Evolutionary conservation across 2,888 invertebrate species (phyloP).

Genomic region (Dicycla oo): DNA sequence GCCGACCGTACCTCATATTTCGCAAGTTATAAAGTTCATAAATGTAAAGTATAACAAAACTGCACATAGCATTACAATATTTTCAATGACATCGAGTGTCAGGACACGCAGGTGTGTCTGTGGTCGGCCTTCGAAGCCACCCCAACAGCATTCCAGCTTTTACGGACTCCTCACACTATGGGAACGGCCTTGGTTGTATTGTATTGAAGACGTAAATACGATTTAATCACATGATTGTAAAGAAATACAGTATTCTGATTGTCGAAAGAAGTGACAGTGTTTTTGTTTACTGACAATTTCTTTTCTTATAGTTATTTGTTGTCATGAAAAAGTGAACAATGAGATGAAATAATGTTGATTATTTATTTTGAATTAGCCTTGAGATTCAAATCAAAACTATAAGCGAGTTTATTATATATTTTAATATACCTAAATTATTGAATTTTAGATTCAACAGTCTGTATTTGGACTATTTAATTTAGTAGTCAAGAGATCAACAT

Average conservation of each 20-base stretch:
- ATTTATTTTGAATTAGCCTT: background rate
- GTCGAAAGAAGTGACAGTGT: background rate
- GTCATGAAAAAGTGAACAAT: background rate
- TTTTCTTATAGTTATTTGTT: background rate
- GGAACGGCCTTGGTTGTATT: slow-evolving; percentile 40
- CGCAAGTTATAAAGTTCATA: slow-evolving; percentile 25
- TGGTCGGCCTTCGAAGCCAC: slow-evolving; percentile 67
- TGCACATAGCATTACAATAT: slow-evolving; percentile 55
- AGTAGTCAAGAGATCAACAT: background rate
- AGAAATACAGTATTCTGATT: slow-evolving; percentile 8
- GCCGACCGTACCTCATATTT: background rate
- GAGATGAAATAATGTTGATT: background rate
- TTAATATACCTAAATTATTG: background rate
- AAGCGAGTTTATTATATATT: background rate
- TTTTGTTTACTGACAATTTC: background rate
- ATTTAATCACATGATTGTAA: slow-evolving; percentile 19
- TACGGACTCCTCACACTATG: slow-evolving; percentile 51
- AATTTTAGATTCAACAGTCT: background rate
- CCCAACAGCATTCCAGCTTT: slow-evolving; percentile 69
- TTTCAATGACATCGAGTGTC: slow-evolving; percentile 53
- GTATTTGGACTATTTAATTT: slow-evolving; percentile 9
- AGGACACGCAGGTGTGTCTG: slow-evolving; percentile 56
- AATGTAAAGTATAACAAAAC: slow-evolving; percentile 53
- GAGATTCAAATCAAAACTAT: background rate
- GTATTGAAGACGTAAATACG: slow-evolving; percentile 14